These are phyloP conservation scores for Emmelina monodactyla DNA, from an alignment of 2,888 invertebrate genomes.

Conservation along the genomic window DNA sequence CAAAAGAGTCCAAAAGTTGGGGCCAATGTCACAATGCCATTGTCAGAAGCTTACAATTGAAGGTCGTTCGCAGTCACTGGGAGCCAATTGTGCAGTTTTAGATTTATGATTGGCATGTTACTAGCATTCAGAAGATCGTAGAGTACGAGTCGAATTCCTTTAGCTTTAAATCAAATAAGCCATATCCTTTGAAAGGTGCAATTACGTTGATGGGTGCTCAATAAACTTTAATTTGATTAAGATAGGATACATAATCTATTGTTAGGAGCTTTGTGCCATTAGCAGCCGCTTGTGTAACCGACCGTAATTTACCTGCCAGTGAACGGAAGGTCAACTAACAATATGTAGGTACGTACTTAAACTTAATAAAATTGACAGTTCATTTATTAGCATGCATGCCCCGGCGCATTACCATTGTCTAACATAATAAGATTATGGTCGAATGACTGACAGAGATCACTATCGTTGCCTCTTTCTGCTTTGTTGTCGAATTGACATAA, in stretches of 20 bases:
- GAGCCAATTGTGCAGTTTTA: background rate
- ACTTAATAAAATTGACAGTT: conserved; percentile 24
- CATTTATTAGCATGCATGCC: conserved; percentile 30
- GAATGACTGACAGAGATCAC: conserved; percentile 32
- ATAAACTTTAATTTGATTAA: too few species aligned
- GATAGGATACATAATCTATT: too few species aligned
- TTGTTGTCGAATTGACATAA: conserved; percentile 16
- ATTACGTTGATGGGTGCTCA: too few species aligned
- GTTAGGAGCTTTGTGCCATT: background rate
- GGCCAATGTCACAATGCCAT: conserved; percentile 1
- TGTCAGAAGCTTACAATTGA: background rate
- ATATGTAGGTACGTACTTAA: conserved; percentile 15
- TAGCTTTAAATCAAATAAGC: too few species aligned
- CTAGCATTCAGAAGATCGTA: too few species aligned
- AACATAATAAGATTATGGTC: conserved; percentile 30
- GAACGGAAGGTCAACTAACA: conserved; percentile 39
- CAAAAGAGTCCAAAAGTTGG: background rate
- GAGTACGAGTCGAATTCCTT: too few species aligned
- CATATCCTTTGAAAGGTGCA: too few species aligned
- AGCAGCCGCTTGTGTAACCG: background rate
- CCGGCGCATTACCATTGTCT: conserved; percentile 28
- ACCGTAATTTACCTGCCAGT: conserved; percentile 18
- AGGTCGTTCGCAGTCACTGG: background rate
- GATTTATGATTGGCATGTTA: background rate
- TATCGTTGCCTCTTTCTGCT: conserved; percentile 18